These are phyloP conservation scores for Cantharis rufa DNA, from an alignment of 2,888 invertebrate species.

Conservation along the genomic window DNA sequence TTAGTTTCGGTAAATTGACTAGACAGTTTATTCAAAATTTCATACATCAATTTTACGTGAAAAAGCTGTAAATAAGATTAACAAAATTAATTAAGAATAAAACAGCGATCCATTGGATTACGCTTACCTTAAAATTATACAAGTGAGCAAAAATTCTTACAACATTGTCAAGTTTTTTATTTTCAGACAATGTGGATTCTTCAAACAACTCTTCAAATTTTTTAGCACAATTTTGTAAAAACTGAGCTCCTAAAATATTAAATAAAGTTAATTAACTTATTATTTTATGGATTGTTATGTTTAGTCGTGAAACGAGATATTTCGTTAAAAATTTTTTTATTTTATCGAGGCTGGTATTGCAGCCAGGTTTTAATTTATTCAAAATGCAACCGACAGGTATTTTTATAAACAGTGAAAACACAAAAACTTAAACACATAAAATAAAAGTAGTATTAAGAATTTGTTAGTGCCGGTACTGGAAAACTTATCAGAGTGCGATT, in stretches of 20 bases:
- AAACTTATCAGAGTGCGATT: too few species aligned
- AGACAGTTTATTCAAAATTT: conserved; percentile 72
- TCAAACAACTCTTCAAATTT: conserved; percentile 66
- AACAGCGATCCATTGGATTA: not conserved
- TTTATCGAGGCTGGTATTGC: too few species aligned
- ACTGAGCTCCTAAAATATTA: conserved; percentile 71
- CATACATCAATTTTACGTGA: conserved; percentile 76
- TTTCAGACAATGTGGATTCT: conserved; percentile 62
- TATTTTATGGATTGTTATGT: not conserved
- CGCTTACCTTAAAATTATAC: conserved; percentile 82
- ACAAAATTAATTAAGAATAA: not conserved
- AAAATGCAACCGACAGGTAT: too few species aligned
- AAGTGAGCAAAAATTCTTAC: conserved; percentile 77
- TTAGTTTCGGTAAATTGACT: conserved; percentile 73
- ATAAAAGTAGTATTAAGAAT: too few species aligned
- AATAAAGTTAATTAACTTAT: not conserved
- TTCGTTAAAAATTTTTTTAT: too few species aligned
- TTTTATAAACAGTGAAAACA: too few species aligned
- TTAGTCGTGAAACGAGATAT: too few species aligned
- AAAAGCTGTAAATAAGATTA: conserved; percentile 65
- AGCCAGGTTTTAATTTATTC: too few species aligned
- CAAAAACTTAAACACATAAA: too few species aligned
- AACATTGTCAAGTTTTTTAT: conserved; percentile 83
- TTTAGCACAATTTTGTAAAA: conserved; percentile 74
- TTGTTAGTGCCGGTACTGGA: too few species aligned